Evolutionary conservation across 37 sponge, comb jelly and placozoan species (phyloP), one percentile per base, ranked within the genome.

Genomic region (Cladorhizidae sp.): DNA sequence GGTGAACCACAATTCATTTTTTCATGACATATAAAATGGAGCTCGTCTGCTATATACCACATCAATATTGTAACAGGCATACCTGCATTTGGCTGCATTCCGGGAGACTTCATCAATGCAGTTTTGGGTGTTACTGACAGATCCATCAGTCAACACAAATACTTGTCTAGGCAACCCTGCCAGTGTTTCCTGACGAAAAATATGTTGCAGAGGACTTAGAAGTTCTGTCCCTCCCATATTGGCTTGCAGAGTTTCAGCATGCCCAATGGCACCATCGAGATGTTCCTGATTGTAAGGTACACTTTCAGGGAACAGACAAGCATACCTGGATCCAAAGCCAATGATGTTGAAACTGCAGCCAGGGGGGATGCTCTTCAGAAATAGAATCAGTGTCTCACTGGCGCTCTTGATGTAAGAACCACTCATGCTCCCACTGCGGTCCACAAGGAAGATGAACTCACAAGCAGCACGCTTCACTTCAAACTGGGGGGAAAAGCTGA

Each of bases 391-490:
- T 40, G 94, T 90, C 50, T 94, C 94, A 31, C 79, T 39, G 64
- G 91, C 91, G 55, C 87, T 73, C 35, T 62, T 64, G 77, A 90
- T 94, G 85, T 68, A 85, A 15, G 56, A 31, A 15, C 94, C 94
- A 21, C 68, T 35, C 94, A 94, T 94, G 45, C 91, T 90, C 22
- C 94, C 94, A 80, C 94, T 93, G 75, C 91, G 90, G 56, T 93
- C 94, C 21, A 93, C 81, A 28, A 93, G 73, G 35, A 93, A 93
- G 28, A 93, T 73, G 40, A 83, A 90, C 74, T 93, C 94, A 33
- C 93, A 81, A 1, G 79, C 63, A 31, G 63, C 86, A 25, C 65
- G 64, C 40, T 40, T 74, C 35, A 36, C 56, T 20, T 71, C 9
- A 37, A 87, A 91, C 64, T 87, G 25, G 22, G 92, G 92, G 54